Evolutionary conservation across 2,797 vertebrate species (phyloP).

Genomic region (Serranus cabrilla): DNA sequence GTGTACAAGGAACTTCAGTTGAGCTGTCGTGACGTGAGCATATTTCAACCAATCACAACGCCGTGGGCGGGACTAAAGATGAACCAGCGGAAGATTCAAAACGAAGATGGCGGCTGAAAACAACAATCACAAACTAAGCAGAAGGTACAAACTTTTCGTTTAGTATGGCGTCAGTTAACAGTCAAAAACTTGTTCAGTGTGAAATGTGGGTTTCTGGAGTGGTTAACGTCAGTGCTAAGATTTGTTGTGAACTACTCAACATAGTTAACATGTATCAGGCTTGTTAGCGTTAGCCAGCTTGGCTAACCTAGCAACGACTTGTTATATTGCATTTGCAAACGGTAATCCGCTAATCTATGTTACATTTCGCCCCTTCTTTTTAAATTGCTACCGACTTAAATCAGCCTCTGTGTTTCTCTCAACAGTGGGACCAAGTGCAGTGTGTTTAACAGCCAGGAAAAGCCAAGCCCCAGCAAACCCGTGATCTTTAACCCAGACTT

Average conservation of each 20-base stretch:
- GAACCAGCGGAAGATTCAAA: conserved; percentile 86
- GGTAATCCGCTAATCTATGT: not conserved
- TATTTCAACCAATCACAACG: conserved; percentile 56
- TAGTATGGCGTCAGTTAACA: not conserved
- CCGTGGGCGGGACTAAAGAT: conserved; percentile 45
- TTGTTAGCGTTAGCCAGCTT: conserved; percentile 3
- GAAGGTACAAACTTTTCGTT: conserved; percentile 73
- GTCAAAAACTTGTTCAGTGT: no score
- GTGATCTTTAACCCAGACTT: conserved; percentile 98
- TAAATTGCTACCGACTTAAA: no score
- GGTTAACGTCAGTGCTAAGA: no score
- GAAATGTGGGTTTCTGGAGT: fast-evolving
- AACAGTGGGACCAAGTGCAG: conserved; percentile 90
- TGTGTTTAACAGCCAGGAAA: conserved; percentile 91
- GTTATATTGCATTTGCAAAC: not conserved
- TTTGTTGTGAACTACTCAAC: not conserved
- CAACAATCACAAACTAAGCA: conserved; percentile 74
- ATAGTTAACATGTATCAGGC: no score
- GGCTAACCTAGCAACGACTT: conserved; percentile 30
- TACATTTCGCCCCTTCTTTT: not conserved
- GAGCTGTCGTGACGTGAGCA: no score
- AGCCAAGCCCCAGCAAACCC: conserved; percentile 84
- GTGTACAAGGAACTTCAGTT: no score
- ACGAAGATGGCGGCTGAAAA: conserved; percentile 82
- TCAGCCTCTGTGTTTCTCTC: not conserved